Evolutionary conservation across 2,113 vertebrate genomes (phyloP), one percentile per base, ranked within the genome.

Genomic region (Rhagologus leucostigma): DNA sequence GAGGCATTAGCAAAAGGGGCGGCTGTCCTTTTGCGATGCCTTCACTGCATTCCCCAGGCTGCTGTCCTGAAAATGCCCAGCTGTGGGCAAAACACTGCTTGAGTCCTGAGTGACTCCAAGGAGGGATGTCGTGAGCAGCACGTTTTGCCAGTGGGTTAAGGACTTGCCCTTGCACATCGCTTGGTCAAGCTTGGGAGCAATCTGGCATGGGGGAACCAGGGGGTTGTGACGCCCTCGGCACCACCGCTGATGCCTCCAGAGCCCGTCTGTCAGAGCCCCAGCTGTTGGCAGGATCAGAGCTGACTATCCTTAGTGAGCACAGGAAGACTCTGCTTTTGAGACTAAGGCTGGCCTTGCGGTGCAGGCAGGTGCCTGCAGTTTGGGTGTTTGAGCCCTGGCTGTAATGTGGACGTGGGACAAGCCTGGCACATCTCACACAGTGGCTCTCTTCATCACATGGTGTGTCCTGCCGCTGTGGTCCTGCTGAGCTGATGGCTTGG

Each of bases 391-490:
- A 83, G 44, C 35, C 41, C 67, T 3, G 3, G 20, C 22, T 67
- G 30, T 24, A 52, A 32, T 0, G 5, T 16, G 29, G 37, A 42
- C 0, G 0, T 69, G 23, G 27, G 16, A 42, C n/a, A 81, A 91
- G 42, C n/a, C 60, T 57, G 50, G 74, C 12, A n/a, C 9, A 6
- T 6, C 42, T 84, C 74, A 50, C 1, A 0, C 16, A 30, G 29
- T 5, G 4, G 3, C 8, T 74, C 18, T 22, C 37, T 78, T 23
- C 65, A 63, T 85, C 74, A 49, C 33, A 15, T 4, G 42, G 35
- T 1, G 1, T 3, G 4, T 55, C 53, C 57, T 74, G 80, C 16
- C 59, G 33, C 39, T 19, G 1, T 27, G 35, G 26, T 90, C 52
- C 65, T 69, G 73, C 82, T 64, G 53, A 80, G 35, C 33, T 6